Percentiles rank a stretch among this genome's conserved stretches.
phyloP scores from a whole-genome alignment of 2,797 vertebrate species.

The Todus mexicanus region DNA sequence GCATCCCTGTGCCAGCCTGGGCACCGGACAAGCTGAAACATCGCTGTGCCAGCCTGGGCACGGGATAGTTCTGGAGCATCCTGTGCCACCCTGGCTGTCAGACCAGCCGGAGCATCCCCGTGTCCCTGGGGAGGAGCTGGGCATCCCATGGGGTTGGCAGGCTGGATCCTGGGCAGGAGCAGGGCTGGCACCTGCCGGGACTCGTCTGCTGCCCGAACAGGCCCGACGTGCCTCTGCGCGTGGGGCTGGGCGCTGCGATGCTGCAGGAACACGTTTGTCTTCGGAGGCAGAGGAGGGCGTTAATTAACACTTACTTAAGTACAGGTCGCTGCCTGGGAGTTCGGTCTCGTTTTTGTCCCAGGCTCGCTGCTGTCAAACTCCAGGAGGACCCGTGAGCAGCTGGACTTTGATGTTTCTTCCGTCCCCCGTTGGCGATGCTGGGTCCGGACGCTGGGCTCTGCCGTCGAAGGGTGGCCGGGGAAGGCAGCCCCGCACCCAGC shows the following conservation, averaged over 20 bases:
- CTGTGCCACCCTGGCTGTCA: background rate
- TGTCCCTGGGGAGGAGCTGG: background rate
- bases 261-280: background rate
- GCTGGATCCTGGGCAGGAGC: background rate
- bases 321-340: background rate
- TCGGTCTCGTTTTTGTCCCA: background rate
- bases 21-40: no score
- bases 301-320: background rate
- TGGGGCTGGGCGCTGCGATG: background rate
- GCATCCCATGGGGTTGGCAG: background rate
- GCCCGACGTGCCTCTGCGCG: background rate
- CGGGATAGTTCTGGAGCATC: no score
- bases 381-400: accelerated
- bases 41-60: no score
- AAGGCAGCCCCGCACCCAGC: background rate
- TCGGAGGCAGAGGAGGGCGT: background rate
- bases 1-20: no score
- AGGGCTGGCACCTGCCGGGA: background rate
- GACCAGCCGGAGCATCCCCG: background rate
- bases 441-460: background rate
- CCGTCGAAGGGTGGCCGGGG: background rate
- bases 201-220: background rate
- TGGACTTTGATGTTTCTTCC: accelerated
- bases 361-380: background rate
- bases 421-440: background rate